Evolutionary conservation across 2,797 vertebrate species (phyloP), one percentile per base, ranked within the genome.

Genomic region (Anguilla pacifica): DNA sequence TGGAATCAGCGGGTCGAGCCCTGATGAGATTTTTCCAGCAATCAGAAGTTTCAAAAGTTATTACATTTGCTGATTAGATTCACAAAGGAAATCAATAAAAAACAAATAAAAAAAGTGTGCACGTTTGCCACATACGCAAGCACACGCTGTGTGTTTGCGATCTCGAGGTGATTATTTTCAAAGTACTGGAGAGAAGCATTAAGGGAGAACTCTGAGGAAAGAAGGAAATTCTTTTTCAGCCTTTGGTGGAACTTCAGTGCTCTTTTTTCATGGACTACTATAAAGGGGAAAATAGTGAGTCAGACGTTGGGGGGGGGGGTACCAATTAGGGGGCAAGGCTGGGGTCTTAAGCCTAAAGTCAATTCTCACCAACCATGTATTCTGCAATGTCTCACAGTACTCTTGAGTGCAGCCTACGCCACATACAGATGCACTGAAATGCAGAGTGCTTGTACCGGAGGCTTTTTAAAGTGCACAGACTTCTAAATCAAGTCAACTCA

Each of bases 181-280:
- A 10, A 35, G 55, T 51, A 74, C 31, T 17, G 1, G 67, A 28
- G 31, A 10, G 39, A 84, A 28, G 55, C 15, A 10, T 19, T 9
- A 55, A 49, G 6, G 15, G 15, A 35, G 15, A 2, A 0, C 31
- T 84, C 83, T 39, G 28, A 39, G 57, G 55, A 25, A 31, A 31
- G 17, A 31, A 77, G 57, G 2, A 61, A 82, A 49, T 46, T n/a
- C 11, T 28, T 39, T 46, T 22, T 5, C 51, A 57, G 22, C 64
- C 51, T 57, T 64, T 84, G 59, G 22, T 67, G 15, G 67, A 61
- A 35, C 91, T 90, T 92, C 89, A 91, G 93, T 91, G 92, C 90
- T 91, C 91, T 91, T 90, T 92, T 70, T 70, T 1, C 64, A n/a
- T 28, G 25, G 25, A 7, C 19, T 2, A 59, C 13, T 59, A 15